These are phyloP conservation scores for Coreius guichenoti DNA, from an alignment of 2,797 vertebrate genomes.

Conservation along the genomic window DNA sequence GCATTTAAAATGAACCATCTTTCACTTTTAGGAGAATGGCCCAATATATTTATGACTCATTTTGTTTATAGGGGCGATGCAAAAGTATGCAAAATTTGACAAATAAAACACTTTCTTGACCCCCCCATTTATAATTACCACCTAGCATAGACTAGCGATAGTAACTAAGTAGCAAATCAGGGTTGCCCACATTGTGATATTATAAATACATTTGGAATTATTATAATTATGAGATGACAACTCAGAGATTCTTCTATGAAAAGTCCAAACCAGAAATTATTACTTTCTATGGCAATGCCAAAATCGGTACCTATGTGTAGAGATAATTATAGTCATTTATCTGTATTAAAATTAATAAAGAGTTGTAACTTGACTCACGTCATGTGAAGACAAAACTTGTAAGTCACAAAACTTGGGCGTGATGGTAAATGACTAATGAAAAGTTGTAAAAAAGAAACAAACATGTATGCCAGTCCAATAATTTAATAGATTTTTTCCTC, in stretches of 20 bases:
- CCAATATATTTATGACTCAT: not conserved
- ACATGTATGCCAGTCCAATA: not conserved
- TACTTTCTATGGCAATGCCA: not conserved
- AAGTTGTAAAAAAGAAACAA: not conserved
- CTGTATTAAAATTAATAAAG: not conserved
- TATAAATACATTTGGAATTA: not conserved
- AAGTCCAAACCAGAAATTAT: not conserved
- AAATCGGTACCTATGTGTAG: not conserved
- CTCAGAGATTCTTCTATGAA: not conserved
- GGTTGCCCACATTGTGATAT: not conserved
- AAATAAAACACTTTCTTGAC: not conserved
- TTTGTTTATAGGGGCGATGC: not conserved
- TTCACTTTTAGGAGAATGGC: not conserved
- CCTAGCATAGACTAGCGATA: not conserved
- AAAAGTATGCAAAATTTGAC: not conserved
- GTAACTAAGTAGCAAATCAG: not conserved
- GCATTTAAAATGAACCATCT: not conserved
- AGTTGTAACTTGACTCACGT: not conserved
- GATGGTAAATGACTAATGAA: not conserved
- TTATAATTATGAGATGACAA: constrained; percentile 1
- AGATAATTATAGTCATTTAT: not conserved
- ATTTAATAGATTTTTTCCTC: not conserved
- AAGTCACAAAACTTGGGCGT: not conserved
- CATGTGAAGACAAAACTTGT: not conserved
- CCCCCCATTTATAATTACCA: no score